Conservation (phyloP, 2,797 vertebrate genomes). For the Poecilia picta region DNA sequence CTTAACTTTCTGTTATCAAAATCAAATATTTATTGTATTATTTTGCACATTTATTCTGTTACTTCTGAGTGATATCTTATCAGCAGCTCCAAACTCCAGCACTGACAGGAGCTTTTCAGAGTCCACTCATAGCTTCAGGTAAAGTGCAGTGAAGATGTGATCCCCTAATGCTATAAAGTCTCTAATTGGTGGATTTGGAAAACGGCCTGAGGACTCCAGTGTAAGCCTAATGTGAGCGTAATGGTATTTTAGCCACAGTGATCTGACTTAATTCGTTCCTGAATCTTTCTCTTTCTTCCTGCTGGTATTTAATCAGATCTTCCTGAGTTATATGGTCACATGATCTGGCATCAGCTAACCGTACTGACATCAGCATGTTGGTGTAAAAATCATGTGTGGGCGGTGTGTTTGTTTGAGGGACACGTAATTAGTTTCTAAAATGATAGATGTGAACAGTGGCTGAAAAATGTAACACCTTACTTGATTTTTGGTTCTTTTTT, state of each 20-base stretch:
- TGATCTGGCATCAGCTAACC: neutral
- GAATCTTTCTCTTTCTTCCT: constrained; percentile 32
- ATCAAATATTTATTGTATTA: neutral
- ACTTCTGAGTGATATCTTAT: neutral
- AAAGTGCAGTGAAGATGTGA: constrained; percentile 28
- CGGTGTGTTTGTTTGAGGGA: constrained; percentile 2
- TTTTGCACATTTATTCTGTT: neutral
- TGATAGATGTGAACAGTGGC: neutral
- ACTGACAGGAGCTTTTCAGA: constrained; percentile 8
- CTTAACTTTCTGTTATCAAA: neutral
- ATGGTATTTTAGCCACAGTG: constrained; percentile 44
- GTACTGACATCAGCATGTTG: neutral
- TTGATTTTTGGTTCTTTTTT: neutral
- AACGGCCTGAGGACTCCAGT: constrained; percentile 43
- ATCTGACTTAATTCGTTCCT: constrained; percentile 31
- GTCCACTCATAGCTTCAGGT: constrained; percentile 23
- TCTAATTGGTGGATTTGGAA: constrained; percentile 38
- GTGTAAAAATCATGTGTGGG: constrained; percentile 10
- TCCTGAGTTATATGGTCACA: constrained; percentile 19
- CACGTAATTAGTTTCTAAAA: neutral
- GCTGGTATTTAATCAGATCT: constrained; percentile 31
- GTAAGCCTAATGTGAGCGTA: constrained; percentile 50
- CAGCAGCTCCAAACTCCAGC: neutral
- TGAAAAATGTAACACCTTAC: neutral
- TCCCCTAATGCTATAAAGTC: constrained; percentile 10